Base-by-base conservation (phyloP, 1,140 invertebrate species). In the Scaptomyza hsui region DNA sequence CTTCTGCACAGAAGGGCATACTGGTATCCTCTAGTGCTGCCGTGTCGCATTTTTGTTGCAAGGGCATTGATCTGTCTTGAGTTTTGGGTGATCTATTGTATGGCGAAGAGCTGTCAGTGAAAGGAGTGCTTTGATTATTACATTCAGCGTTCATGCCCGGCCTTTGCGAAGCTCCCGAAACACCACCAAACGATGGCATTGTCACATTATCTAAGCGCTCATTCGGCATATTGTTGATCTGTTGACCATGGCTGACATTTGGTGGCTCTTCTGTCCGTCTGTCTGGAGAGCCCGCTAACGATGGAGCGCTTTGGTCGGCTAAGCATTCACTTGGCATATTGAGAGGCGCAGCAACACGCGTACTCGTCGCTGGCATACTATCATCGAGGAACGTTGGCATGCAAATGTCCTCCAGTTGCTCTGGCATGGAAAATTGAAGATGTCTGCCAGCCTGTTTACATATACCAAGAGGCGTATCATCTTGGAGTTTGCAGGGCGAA, bases 361-460 rank as follows among this genome's bases (percentile, higher is more conserved):
- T n/a, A 41, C 55, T 26, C 47, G 55, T 71, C 3, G 37, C 3
- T 5, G 51, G 67, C 45, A 48, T 41, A n/a, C 19, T 52, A 6
- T 29, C 35, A 4, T 75, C 56, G 10, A 56, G 10, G 9, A 67
- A 71, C 15, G 56, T 41, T 2, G 76, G 76, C 70, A 76, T 76
- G 7, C 69, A 75, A 0, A 71, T 41, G 19, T 77, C 32, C 0
- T 82, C 71, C 1, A 60, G 72, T 32, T 35, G 21, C 4, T 42
- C 10, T 2, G 7, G 16, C 21, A 35, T 6, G 2, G 51, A 51
- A 32, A 78, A 77, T 7, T 73, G 62, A 1, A 67, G 26, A 12
- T 37, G 68, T 6, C 73, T 4, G 4, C 24, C 55, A 18, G 3
- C 10, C 21, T 19, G 32, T 15, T 2, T 39, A 3, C 12, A 3